A percentile compares a stretch with the other conserved stretches of the same genome.
Conservation (phyloP, 1,140 invertebrate species). For the Stratiolaelaps scimitus region DNA sequence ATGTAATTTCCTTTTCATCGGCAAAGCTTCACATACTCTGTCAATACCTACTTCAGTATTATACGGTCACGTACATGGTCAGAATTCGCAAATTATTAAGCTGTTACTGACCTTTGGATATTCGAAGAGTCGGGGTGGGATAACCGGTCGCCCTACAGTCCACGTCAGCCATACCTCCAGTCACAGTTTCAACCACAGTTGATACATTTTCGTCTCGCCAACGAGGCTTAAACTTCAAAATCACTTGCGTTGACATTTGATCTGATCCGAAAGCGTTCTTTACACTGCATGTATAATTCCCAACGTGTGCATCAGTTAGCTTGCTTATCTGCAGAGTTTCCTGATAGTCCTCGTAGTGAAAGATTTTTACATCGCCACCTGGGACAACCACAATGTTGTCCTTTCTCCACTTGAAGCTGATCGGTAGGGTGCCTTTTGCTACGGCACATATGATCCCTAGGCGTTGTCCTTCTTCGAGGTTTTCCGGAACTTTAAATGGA, state of each 20-base stretch:
- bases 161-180: too few relatives aligned
- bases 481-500: neutral
- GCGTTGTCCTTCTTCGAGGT: slow-evolving; percentile 34
- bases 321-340: slow-evolving; percentile 40
- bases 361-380: neutral
- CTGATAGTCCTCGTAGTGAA: slow-evolving; percentile 30
- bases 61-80: too few relatives aligned
- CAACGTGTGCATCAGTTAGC: slow-evolving; percentile 47
- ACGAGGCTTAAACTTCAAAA: neutral
- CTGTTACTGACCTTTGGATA: too few relatives aligned
- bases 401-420: slow-evolving; percentile 31
- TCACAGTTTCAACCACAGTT: neutral
- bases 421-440: slow-evolving; percentile 41
- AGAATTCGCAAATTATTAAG: too few relatives aligned
- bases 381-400: slow-evolving; percentile 39
- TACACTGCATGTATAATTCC: slow-evolving; percentile 60
- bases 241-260: slow-evolving; percentile 35
- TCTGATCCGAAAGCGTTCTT: slow-evolving; percentile 53
- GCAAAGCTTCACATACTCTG: too few relatives aligned
- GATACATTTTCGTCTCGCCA: neutral
- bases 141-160: too few relatives aligned
- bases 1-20: too few relatives aligned
- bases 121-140: too few relatives aligned
- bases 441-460: slow-evolving; percentile 41
- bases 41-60: too few relatives aligned